phyloP scores from a whole-genome alignment of 2,888 invertebrate genomes.

The Lumbricus terrestris region DNA sequence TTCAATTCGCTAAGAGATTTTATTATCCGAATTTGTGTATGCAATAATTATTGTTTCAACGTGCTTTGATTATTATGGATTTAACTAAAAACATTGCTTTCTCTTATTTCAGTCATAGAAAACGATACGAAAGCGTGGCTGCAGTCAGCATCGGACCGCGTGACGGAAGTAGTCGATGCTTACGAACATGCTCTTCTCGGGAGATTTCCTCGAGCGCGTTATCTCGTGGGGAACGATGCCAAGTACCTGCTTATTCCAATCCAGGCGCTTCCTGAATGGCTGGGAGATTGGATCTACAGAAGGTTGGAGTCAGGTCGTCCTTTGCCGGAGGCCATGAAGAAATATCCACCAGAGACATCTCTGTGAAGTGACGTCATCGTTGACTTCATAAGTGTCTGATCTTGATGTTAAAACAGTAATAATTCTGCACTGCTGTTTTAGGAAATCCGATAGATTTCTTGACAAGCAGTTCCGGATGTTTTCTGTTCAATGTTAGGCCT shows the following conservation, averaged over 20 bases:
- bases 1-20: too few species aligned
- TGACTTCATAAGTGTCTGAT: neutral
- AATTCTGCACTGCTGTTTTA: neutral
- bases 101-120: neutral
- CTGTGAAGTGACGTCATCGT: neutral
- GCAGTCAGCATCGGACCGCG: neutral
- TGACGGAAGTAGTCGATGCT: constrained; percentile 12
- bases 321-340: neutral
- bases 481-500: too few species aligned
- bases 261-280: constrained; percentile 15
- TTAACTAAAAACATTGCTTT: too few species aligned
- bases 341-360: neutral
- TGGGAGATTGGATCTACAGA: constrained; percentile 16
- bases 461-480: too few species aligned
- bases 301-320: neutral
- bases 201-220: neutral
- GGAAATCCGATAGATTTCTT: too few species aligned
- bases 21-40: too few species aligned
- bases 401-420: too few species aligned
- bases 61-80: too few species aligned
- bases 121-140: neutral
- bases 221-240: neutral
- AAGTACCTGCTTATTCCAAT: neutral
- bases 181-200: constrained; percentile 14
- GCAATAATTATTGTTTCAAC: too few species aligned